phyloP scores from a whole-genome alignment of 2,888 invertebrate species.

The Zaprionus bogoriensis region DNA sequence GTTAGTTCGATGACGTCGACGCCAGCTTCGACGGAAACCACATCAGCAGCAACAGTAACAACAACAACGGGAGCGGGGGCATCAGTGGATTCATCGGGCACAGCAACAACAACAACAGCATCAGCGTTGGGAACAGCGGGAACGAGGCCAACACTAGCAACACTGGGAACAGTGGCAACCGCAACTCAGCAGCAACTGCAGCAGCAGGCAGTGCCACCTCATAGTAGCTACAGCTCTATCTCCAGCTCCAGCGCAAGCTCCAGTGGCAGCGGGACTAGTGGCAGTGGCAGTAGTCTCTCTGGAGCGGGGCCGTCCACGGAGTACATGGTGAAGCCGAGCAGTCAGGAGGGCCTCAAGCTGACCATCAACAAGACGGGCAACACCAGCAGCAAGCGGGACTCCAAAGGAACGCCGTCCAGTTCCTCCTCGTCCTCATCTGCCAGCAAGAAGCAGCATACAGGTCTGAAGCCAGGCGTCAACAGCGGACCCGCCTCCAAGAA shows the following conservation, averaged over 20 bases:
- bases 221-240: constrained; percentile 43
- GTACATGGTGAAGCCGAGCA: constrained; percentile 95
- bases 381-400: constrained; percentile 81
- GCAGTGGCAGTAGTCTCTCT: constrained; percentile 7
- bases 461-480: constrained; percentile 92
- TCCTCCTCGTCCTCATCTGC: constrained; percentile 24
- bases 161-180: constrained; percentile 9
- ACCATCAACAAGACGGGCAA: constrained; percentile 94
- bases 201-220: constrained; percentile 38
- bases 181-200: constrained; percentile 13
- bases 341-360: constrained; percentile 91
- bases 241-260: constrained; percentile 35
- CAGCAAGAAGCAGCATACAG: constrained; percentile 87
- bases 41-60: constrained; percentile 21
- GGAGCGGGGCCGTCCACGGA: constrained; percentile 85
- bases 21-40: constrained; percentile 65
- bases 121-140: background rate
- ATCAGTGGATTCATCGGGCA: constrained; percentile 28
- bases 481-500: constrained; percentile 93
- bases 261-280: constrained; percentile 77
- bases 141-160: constrained; percentile 7
- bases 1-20: constrained; percentile 82
- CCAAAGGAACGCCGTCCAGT: background rate
- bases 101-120: constrained; percentile 36
- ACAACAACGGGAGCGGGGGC: constrained; percentile 20